Percentiles rank a stretch among this genome's conserved stretches.
These are phyloP conservation scores for Aplysina aerophoba DNA, from an alignment of 37 sponge, comb jelly and placozoan species.

Conservation along the genomic window DNA sequence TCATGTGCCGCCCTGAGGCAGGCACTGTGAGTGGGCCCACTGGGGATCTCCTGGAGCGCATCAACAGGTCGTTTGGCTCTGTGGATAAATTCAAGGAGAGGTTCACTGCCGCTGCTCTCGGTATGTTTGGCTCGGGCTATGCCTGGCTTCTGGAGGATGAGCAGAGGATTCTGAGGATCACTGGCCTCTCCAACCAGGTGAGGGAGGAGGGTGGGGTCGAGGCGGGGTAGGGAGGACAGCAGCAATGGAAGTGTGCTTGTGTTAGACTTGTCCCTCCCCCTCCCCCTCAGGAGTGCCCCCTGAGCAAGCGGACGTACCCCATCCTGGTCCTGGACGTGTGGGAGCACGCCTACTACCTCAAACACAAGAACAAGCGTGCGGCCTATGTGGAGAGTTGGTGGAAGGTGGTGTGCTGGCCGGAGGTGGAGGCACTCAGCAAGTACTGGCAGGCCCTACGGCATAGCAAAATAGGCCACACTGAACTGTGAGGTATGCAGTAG, in stretches of 20 bases:
- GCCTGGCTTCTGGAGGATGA: conserved; percentile 67
- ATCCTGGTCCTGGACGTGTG: conserved; percentile 83
- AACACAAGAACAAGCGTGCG: conserved; percentile 71
- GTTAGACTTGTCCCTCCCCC: background rate
- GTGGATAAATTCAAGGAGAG: conserved; percentile 52
- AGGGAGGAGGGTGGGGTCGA: background rate
- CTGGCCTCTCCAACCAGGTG: conserved; percentile 68
- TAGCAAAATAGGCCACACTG: background rate
- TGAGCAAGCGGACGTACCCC: conserved; percentile 64
- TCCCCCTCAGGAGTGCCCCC: conserved; percentile 65
- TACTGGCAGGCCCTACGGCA: conserved; percentile 44
- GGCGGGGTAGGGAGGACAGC: too few relatives aligned
- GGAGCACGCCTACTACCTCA: conserved; percentile 94
- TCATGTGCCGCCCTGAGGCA: conserved; percentile 48
- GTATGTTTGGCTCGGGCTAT: conserved; percentile 87
- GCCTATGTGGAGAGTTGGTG: conserved; percentile 73
- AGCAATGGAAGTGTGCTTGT: background rate
- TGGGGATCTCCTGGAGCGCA: conserved; percentile 50
- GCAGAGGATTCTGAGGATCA: conserved; percentile 36
- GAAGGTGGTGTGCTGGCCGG: conserved; percentile 77
- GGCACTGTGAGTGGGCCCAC: background rate
- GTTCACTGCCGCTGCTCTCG: conserved; percentile 47
- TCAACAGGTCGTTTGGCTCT: conserved; percentile 53
- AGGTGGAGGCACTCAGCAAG: conserved; percentile 48
- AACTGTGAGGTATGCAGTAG: conserved; percentile 38